A percentile compares a stretch with the other conserved stretches of the same genome.
Evolutionary conservation across 30 jellyfish, hydroid and myxozoan species (phyloP).

Genomic region (Nemopilema nomurai): DNA sequence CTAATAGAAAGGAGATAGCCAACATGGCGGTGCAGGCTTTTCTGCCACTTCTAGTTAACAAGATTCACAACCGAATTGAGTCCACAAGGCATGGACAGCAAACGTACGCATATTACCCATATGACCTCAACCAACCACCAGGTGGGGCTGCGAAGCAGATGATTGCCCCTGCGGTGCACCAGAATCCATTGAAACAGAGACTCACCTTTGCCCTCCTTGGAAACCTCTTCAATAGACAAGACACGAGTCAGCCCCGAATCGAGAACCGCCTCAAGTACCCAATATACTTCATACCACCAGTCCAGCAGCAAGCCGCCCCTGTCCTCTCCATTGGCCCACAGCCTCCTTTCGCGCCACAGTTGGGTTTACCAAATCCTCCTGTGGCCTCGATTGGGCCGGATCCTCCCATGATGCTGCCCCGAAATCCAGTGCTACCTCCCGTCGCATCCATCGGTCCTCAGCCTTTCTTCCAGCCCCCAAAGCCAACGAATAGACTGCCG

Average conservation of each 20-base stretch:
- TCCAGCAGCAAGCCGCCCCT: slow-evolving; percentile 37
- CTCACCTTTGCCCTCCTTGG: slow-evolving; percentile 59
- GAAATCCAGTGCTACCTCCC: slow-evolving; percentile 28
- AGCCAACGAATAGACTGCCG: slow-evolving; percentile 23
- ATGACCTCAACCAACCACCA: not conserved
- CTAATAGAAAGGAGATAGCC: slow-evolving; percentile 50
- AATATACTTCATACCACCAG: slow-evolving; percentile 59
- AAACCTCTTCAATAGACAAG: slow-evolving; percentile 35
- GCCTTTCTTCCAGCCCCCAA: slow-evolving; percentile 35
- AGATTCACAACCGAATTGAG: slow-evolving; percentile 40
- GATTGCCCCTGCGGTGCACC: not conserved
- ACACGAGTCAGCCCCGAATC: slow-evolving; percentile 35
- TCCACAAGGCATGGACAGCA: slow-evolving; percentile 43
- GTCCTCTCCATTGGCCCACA: slow-evolving; percentile 75
- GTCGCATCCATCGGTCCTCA: slow-evolving; percentile 72
- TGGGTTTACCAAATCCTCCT: slow-evolving; percentile 23
- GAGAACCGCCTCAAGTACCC: slow-evolving; percentile 52
- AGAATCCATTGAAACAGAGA: slow-evolving; percentile 20
- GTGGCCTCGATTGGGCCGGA: slow-evolving; percentile 73
- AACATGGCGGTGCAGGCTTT: slow-evolving; percentile 78
- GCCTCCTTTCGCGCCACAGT: slow-evolving; percentile 60
- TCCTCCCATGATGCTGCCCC: slow-evolving; percentile 24
- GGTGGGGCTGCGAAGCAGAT: not conserved
- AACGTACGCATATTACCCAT: slow-evolving; percentile 44
- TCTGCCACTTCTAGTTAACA: slow-evolving; percentile 50